Percentiles rank a stretch among this genome's conserved stretches.
Evolutionary conservation across 2,797 vertebrate genomes (phyloP).

Genomic region (Cyclura pinguis): DNA sequence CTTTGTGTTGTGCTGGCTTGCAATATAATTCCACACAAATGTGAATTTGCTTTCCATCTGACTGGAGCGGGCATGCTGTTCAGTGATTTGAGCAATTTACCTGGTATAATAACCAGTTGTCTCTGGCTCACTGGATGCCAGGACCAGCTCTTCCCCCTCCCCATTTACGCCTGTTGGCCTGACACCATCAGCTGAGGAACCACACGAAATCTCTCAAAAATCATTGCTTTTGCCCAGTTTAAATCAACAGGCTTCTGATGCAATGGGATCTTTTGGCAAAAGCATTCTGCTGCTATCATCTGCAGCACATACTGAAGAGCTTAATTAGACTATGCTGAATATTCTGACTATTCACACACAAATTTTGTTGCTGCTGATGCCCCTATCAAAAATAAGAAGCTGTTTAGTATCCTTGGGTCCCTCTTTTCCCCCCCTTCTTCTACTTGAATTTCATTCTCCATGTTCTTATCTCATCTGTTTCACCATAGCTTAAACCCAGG

Average conservation of each 20-base stretch:
- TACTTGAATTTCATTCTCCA: not conserved
- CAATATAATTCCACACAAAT: slow-evolving; percentile 72
- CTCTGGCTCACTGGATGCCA: slow-evolving; percentile 70
- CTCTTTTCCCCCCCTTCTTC: not conserved
- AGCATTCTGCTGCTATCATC: slow-evolving; percentile 60
- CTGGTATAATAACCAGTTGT: slow-evolving; percentile 74
- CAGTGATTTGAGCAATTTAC: slow-evolving; percentile 76
- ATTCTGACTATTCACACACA: not conserved
- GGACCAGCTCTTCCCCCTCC: slow-evolving; percentile 47
- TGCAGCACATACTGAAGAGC: slow-evolving; percentile 35
- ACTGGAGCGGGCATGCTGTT: slow-evolving; percentile 73
- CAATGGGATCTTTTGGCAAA: slow-evolving; percentile 66
- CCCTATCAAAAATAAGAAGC: not conserved
- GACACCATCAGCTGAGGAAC: slow-evolving; percentile 71
- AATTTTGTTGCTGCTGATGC: too few relatives aligned
- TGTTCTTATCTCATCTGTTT: not conserved
- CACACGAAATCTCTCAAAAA: slow-evolving; percentile 72
- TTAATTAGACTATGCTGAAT: not conserved
- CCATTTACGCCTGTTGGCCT: slow-evolving; percentile 66
- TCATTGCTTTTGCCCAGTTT: slow-evolving; percentile 69
- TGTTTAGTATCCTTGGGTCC: not conserved
- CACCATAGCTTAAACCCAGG: not conserved
- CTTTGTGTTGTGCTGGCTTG: slow-evolving; percentile 73
- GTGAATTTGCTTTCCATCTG: slow-evolving; percentile 75
- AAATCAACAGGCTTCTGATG: slow-evolving; percentile 71